Percentiles rank a stretch among this genome's conserved stretches.
These are phyloP conservation scores for Selene dorsalis DNA, from an alignment of 2,797 vertebrate genomes.

Conservation along the genomic window DNA sequence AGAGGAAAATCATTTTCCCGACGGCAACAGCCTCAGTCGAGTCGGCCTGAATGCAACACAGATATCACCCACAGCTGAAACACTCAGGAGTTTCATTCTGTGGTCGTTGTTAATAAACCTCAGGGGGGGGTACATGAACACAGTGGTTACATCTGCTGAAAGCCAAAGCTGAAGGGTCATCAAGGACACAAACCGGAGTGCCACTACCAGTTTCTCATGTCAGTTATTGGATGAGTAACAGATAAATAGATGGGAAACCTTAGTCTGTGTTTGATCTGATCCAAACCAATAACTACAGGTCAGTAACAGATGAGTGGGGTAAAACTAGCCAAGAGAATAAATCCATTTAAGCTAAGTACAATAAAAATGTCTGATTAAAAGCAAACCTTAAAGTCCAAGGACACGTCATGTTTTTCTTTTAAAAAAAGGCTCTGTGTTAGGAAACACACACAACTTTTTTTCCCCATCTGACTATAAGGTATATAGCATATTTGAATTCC, in stretches of 20 bases:
- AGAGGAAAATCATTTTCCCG: conserved; percentile 13
- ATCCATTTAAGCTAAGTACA: not conserved
- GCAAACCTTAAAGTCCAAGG: not conserved
- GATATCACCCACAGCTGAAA: not conserved
- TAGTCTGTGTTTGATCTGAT: not conserved
- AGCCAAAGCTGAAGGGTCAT: not conserved
- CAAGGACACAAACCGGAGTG: not conserved
- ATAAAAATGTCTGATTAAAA: not conserved
- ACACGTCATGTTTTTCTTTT: not conserved
- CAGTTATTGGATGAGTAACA: not conserved
- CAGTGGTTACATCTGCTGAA: not conserved
- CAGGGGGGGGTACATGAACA: not conserved
- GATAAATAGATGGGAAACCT: too few relatives aligned
- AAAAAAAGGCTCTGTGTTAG: not conserved
- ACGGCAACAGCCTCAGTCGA: conserved; percentile 9
- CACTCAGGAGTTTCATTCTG: not conserved
- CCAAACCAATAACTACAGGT: not conserved
- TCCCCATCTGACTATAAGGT: not conserved
- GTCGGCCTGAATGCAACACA: conserved; percentile 10
- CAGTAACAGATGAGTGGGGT: not conserved
- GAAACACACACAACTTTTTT: not conserved
- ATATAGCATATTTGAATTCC: conserved; percentile 29
- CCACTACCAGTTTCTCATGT: too few relatives aligned
- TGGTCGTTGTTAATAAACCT: not conserved
- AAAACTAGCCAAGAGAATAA: not conserved